Evolutionary conservation across 92 coral and sea anemone species (phyloP), one percentile per base, ranked within the genome.

Genomic region (Parazoanthus swiftii): DNA sequence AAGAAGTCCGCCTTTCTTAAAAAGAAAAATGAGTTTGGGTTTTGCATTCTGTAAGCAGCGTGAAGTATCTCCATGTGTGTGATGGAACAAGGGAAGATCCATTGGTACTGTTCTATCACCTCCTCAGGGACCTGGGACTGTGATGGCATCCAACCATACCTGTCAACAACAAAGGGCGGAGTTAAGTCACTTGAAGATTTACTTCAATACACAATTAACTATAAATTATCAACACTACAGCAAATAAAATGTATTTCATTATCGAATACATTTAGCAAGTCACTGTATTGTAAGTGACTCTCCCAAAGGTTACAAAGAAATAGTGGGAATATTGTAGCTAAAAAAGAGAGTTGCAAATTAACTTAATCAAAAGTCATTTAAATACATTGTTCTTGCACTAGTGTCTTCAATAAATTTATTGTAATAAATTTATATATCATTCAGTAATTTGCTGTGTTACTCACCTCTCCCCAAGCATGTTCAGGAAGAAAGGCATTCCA

Each of bases 61-160:
- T 92, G 96, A 13, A 90, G 92, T 67, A 94, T 94, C 81, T 94
- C 96, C 96, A 94, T 92, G 81, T 94, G 96, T 54, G 96, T 94
- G 25, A 94, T 94, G 50, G 96, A 94, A 16, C 89, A 89, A 14
- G 93, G 93, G 73, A 94, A 94, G 48, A 94, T 76, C 96, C 96
- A 92, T 33, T 89, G 56, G 85, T 92, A 94, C 80, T 92, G 79
- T n/a, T 88, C 87, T 68, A 90, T 91, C 50, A 94, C 88, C 63
- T 92, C 96, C 38, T 86, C 84, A 37, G 94, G 94, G 48, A 94
- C 88, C 71, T 92, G 93, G 4, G 92, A 85, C 6, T 82, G 37
- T 20, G 89, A n/a, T 1, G 94, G 94, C 91, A 94, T 92, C 96
- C 96, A 94, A 0, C 94, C 96, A 90, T 94, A 94, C 77, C 96